These are phyloP conservation scores for Dicerorhinus sumatrensis DNA, from an alignment of 2,113 vertebrate species.

Conservation along the genomic window DNA sequence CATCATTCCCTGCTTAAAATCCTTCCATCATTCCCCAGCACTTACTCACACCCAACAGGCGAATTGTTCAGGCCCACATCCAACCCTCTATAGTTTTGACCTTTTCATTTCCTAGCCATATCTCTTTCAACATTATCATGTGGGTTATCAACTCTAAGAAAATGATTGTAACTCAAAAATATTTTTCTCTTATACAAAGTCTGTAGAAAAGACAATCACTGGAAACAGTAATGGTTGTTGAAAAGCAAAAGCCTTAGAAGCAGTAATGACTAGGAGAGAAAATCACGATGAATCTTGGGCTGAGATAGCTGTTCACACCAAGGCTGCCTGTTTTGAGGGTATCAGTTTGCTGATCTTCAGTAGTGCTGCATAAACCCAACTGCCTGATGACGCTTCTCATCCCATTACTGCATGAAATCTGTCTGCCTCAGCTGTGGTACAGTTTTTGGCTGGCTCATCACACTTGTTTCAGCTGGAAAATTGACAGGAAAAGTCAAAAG, in stretches of 20 bases:
- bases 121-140: background rate
- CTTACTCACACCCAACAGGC: background rate
- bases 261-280: background rate
- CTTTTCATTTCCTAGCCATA: background rate
- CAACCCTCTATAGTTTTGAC: background rate
- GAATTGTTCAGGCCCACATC: background rate
- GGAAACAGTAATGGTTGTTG: background rate
- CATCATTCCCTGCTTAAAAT: background rate
- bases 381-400: background rate
- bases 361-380: background rate
- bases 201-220: background rate
- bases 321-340: background rate
- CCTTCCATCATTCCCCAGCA: background rate
- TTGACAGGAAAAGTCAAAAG: background rate
- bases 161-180: background rate
- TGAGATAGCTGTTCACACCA: background rate
- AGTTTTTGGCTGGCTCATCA: no score
- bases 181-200: background rate
- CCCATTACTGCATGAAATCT: background rate
- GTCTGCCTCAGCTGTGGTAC: rapidly evolving
- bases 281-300: background rate
- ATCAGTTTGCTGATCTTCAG: background rate
- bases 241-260: background rate
- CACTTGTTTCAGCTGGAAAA: background rate
- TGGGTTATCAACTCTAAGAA: background rate